Evolutionary conservation across 2,888 invertebrate genomes (phyloP).

Genomic region (Heterodera filipjevi): DNA sequence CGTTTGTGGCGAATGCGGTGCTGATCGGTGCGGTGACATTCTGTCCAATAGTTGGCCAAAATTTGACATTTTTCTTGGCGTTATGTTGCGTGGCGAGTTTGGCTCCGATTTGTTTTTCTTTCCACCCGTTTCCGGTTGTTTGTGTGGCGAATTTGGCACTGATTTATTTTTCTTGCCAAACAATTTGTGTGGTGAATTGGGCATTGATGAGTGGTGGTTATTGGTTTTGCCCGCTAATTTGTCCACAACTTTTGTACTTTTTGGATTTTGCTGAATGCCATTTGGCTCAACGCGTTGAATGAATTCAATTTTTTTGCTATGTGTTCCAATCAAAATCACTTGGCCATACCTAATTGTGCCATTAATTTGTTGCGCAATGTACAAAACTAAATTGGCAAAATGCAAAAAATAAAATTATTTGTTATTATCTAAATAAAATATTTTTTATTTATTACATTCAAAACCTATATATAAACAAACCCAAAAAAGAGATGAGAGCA

Average conservation of each 20-base stretch:
- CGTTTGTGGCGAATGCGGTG: too few relatives aligned
- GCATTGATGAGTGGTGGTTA: not conserved
- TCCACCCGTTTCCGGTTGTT: not conserved
- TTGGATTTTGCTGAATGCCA: constrained; percentile 57
- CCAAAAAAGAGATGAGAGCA: too few relatives aligned
- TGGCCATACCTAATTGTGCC: not conserved
- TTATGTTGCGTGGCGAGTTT: too few relatives aligned
- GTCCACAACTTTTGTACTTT: not conserved
- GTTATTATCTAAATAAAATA: too few relatives aligned
- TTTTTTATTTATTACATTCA: too few relatives aligned
- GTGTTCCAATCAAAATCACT: constrained; percentile 37
- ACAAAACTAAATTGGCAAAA: not conserved
- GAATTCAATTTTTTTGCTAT: constrained; percentile 56
- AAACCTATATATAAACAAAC: too few relatives aligned
- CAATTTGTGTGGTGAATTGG: not conserved
- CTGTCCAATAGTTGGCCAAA: too few relatives aligned
- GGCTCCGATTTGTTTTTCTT: too few relatives aligned
- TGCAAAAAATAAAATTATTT: too few relatives aligned
- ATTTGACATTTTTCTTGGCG: too few relatives aligned
- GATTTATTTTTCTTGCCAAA: not conserved
- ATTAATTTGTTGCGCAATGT: not conserved
- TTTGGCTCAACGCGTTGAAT: constrained; percentile 50
- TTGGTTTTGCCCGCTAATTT: not conserved
- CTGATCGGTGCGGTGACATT: too few relatives aligned
- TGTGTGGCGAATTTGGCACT: not conserved